Conservation (phyloP, 92 coral and sea anemone species). For the Chrysogorgia sp. region DNA sequence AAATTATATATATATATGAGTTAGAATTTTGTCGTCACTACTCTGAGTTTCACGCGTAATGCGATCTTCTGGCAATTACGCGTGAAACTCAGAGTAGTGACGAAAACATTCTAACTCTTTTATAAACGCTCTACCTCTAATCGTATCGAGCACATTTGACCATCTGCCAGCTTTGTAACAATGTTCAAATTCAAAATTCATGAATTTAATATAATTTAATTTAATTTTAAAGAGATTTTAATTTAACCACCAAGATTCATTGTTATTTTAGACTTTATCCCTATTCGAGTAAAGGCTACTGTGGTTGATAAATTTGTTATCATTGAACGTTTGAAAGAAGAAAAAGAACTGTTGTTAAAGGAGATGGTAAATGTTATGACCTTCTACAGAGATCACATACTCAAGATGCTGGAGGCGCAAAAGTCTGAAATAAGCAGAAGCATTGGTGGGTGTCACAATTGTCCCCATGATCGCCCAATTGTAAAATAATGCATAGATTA, state of each 20-base stretch:
- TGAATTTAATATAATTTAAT: no score
- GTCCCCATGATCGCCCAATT: no score
- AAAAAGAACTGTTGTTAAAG: background rate
- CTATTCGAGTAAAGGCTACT: slow-evolving; percentile 23
- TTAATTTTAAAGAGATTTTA: no score
- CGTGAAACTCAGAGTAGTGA: no score
- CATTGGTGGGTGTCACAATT: slow-evolving; percentile 9
- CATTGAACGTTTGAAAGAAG: slow-evolving; percentile 17
- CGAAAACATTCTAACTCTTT: no score
- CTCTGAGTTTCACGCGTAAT: background rate
- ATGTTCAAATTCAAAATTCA: no score
- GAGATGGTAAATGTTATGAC: slow-evolving; percentile 33
- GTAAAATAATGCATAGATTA: no score
- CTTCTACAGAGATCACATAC: slow-evolving; percentile 19
- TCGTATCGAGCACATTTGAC: no score
- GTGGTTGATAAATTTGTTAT: slow-evolving; percentile 19
- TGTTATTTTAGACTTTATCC: slow-evolving; percentile 20
- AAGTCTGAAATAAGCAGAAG: background rate
- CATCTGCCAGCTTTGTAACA: no score
- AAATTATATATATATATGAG: background rate
- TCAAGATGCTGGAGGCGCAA: background rate
- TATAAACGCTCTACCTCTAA: no score
- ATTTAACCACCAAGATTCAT: no score
- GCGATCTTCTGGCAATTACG: background rate
- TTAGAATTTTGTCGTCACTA: background rate